Conservation (phyloP, 2,113 vertebrate species). For the Vulpes vulpes region DNA sequence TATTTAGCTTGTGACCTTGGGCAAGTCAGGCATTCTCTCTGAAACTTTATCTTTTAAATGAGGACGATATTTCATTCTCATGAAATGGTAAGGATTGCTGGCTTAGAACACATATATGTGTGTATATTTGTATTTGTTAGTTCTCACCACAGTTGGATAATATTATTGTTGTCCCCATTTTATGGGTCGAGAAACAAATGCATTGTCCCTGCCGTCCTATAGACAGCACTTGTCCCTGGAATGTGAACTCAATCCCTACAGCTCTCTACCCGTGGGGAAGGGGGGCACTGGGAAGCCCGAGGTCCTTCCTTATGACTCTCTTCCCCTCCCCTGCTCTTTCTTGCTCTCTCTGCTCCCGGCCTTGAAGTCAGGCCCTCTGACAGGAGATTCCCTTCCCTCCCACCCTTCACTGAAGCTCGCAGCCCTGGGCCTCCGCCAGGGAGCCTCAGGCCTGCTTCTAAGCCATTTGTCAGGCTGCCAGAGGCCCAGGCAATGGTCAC, state of each 20-base stretch:
- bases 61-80: neutral
- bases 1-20: constrained; percentile 3
- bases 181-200: neutral
- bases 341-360: neutral
- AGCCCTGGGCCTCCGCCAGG: constrained; percentile 31
- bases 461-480: constrained; percentile 89
- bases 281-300: neutral
- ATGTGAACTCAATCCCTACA: neutral
- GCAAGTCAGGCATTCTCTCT: neutral
- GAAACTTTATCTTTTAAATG: constrained; percentile 42
- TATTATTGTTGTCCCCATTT: neutral
- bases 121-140: neutral
- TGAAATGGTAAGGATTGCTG: neutral
- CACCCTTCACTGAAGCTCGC: neutral
- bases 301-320: rapidly evolving
- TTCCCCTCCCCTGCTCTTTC: neutral
- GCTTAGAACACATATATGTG: neutral
- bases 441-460: neutral
- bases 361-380: neutral
- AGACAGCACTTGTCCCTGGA: neutral
- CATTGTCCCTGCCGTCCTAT: neutral
- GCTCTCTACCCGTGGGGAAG: neutral
- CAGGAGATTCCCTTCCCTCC: neutral
- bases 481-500: constrained; percentile 95
- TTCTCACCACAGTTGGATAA: neutral